Percentiles rank a stretch among this genome's conserved stretches.
Evolutionary conservation across 2,888 invertebrate genomes (phyloP).

Genomic region (Erebia aethiops): DNA sequence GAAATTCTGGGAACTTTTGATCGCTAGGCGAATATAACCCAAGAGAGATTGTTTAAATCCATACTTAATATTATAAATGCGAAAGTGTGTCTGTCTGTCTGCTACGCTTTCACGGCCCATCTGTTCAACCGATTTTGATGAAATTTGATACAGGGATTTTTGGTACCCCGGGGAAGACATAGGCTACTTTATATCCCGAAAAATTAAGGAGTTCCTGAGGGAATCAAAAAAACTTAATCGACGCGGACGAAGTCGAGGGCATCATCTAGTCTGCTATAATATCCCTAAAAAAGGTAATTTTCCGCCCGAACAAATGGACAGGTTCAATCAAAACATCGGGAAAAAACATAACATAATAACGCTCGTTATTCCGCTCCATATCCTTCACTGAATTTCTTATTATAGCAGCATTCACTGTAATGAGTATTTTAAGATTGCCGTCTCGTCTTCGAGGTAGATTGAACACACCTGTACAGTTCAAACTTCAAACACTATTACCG

Average conservation of each 20-base stretch:
- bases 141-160: no score
- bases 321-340: constrained; percentile 5
- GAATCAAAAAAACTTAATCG: no score
- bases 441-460: constrained; percentile 41
- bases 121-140: no score
- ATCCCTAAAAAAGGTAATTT: background rate
- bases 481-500: constrained; percentile 36
- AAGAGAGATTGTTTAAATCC: background rate
- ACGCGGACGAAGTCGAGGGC: no score
- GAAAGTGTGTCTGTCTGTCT: no score
- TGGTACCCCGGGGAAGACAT: no score
- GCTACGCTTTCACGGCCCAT: no score
- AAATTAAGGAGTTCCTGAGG: no score
- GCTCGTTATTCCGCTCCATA: constrained; percentile 12
- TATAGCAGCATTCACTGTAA: constrained; percentile 27
- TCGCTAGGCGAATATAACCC: background rate
- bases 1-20: background rate
- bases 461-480: constrained; percentile 42
- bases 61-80: no score
- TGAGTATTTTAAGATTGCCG: constrained; percentile 27
- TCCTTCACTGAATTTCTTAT: constrained; percentile 22
- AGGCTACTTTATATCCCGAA: no score
- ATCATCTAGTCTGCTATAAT: background rate
- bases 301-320: background rate
- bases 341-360: constrained; percentile 5